Base-by-base conservation (phyloP, 2,888 invertebrate genomes). In the Rhagonycha fulva region DNA sequence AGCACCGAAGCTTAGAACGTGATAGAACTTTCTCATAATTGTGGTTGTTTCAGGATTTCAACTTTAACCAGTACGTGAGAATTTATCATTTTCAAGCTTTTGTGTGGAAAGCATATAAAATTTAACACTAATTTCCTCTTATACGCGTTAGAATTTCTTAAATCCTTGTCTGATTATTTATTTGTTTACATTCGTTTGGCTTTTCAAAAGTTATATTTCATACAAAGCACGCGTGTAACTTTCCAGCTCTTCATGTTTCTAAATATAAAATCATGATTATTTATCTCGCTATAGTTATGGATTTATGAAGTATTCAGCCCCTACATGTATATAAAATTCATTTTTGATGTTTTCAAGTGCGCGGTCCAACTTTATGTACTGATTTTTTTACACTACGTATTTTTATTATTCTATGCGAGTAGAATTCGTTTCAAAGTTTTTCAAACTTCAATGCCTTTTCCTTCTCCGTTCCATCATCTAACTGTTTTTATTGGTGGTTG, bases 61-160 rank as follows among this genome's bases (percentile, higher is more conserved):
- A 79, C 78, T 66, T 66, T 66, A 66, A 66, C 63, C 63, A 82
- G 77, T 80, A 80, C 80, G 77, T 73, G 79, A 77, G 77, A 80
- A 78, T 81, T 81, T 81, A 81, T 82, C 80, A 80, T 81, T 78
- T 76, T 80, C 76, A 78, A 81, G 74, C 80, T 80, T 82, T 82
- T 82, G 82, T 81, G 79, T 80, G 78, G 79, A 80, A 78, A 80
- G 77, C 82, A 81, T 83, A 81, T 82, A 82, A 83, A 83, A 83
- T 83, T 82, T 82, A 82, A 77, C 80, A 78, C 76, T 79, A 81
- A 82, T 82, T 81, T 79, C 76, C 80, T 76, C 78, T 77, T 80
- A 81, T 80, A 80, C 75, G 77, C 76, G 79, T 80, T 78, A 71
- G 68, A 73, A 72, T 76, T 74, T 69, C 72, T 76, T 30, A 73